These are phyloP conservation scores for Zaprionus vittiger DNA, from an alignment of 1,140 invertebrate genomes.

Conservation along the genomic window DNA sequence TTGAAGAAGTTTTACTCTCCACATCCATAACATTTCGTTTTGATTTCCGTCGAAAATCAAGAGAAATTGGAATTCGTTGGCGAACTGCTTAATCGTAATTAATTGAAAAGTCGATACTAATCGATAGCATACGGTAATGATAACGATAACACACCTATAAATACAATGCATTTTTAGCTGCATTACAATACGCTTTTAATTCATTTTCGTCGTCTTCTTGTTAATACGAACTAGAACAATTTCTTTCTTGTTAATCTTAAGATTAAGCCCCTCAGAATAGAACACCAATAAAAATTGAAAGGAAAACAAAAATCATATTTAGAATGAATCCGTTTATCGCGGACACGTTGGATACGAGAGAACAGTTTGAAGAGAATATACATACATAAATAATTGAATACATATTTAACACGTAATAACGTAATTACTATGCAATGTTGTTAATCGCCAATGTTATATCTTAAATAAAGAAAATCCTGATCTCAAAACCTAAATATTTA, in stretches of 20 bases:
- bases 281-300: constrained; percentile 32
- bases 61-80: background rate
- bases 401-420: constrained; percentile 12
- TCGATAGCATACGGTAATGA: constrained; percentile 9
- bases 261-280: constrained; percentile 24
- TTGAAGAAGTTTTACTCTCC: background rate
- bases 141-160: constrained; percentile 18
- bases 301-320: background rate
- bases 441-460: constrained; percentile 69
- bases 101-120: constrained; percentile 8
- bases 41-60: background rate
- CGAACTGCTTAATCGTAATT: background rate
- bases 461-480: constrained; percentile 57
- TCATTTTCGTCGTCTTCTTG: constrained; percentile 20
- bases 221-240: constrained; percentile 25
- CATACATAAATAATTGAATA: constrained; percentile 33
- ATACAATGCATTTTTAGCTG: constrained; percentile 31
- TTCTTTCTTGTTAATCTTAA: constrained; percentile 36
- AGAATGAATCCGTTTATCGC: constrained; percentile 29
- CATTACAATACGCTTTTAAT: constrained; percentile 24
- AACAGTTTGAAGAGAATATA: constrained; percentile 49
- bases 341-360: constrained; percentile 29
- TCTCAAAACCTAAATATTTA: constrained; percentile 18
- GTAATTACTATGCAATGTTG: constrained; percentile 53
- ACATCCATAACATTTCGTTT: background rate